Evolutionary conservation across 2,888 invertebrate genomes (phyloP).

Genomic region (Timema podura): DNA sequence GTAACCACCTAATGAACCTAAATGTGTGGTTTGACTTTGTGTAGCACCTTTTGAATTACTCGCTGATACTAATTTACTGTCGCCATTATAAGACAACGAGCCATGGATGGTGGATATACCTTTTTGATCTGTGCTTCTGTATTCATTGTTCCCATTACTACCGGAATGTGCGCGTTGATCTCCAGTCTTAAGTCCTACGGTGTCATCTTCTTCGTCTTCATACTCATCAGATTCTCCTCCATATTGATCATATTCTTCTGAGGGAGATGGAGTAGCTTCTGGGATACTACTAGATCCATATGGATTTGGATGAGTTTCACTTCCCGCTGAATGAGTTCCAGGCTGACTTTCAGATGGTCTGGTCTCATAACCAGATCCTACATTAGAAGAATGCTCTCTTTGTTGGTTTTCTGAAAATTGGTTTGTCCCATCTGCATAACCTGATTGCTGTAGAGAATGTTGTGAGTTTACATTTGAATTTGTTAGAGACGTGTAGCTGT

Average conservation of each 20-base stretch:
- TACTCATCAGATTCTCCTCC: conserved; percentile 36
- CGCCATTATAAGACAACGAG: conserved; percentile 13
- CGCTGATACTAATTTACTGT: conserved; percentile 13
- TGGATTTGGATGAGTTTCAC: neutral
- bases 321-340: neutral
- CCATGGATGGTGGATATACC: conserved; percentile 9
- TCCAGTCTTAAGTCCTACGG: neutral
- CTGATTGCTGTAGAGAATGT: no score
- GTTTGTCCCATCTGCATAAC: no score
- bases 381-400: no score
- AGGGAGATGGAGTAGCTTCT: neutral
- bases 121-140: neutral
- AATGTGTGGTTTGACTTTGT: conserved; percentile 60
- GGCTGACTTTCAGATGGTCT: neutral
- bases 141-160: neutral
- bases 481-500: neutral
- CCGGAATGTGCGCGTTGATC: neutral
- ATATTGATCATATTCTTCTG: conserved; percentile 50
- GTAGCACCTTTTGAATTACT: conserved; percentile 13
- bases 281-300: neutral
- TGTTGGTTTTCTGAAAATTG: no score
- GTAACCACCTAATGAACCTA: conserved; percentile 56
- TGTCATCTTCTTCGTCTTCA: neutral
- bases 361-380: neutral
- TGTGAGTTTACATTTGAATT: no score